A percentile compares a stretch with the other conserved stretches of the same genome.
These are phyloP conservation scores for Caretta caretta DNA, from an alignment of 2,113 vertebrate species.

Conservation along the genomic window DNA sequence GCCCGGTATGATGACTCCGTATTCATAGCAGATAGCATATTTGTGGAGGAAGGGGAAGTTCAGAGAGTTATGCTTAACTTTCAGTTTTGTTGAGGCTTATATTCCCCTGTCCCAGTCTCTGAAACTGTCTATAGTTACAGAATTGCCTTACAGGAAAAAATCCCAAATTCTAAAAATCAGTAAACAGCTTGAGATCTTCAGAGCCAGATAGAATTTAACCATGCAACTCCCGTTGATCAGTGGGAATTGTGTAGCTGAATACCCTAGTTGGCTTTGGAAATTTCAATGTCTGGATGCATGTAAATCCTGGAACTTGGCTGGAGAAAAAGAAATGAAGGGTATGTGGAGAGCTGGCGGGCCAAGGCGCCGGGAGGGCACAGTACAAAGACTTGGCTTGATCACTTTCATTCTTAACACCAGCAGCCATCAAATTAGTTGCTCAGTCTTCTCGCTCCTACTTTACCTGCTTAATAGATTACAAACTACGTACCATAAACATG, in stretches of 20 bases:
- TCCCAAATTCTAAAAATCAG: not conserved
- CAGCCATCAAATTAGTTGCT: not conserved
- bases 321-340: not conserved
- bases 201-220: not conserved
- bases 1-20: not conserved
- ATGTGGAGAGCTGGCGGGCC: not conserved
- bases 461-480: not conserved
- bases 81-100: not conserved
- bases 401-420: accelerated
- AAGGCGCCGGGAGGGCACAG: accelerated
- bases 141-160: accelerated
- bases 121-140: not conserved
- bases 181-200: not conserved
- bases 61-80: not conserved
- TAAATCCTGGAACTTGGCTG: accelerated
- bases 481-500: not conserved
- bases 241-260: not conserved
- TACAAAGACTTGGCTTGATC: accelerated
- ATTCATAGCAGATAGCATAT: not conserved
- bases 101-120: not conserved
- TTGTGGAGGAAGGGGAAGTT: not conserved
- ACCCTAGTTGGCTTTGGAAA: not conserved
- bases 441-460: not conserved
- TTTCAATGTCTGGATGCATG: not conserved
- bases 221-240: accelerated